These are phyloP conservation scores for Andrena dorsata DNA, from an alignment of 2,888 invertebrate species.

Conservation along the genomic window DNA sequence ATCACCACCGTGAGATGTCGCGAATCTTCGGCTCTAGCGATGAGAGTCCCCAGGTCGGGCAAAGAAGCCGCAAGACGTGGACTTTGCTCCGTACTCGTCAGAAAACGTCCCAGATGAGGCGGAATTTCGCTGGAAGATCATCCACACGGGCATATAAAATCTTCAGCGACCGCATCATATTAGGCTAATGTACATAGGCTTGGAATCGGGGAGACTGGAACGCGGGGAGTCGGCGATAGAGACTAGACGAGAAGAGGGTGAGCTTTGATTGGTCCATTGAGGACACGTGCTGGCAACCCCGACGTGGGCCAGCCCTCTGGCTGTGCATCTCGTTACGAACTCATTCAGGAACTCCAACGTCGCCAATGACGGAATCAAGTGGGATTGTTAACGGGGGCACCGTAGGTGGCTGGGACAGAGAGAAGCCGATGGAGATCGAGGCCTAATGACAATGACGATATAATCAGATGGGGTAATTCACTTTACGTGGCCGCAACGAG, in stretches of 20 bases:
- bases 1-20: conserved; percentile 52
- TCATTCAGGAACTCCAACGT: conserved; percentile 83
- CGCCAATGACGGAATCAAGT: conserved; percentile 82
- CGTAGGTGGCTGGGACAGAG: conserved; percentile 71
- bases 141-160: conserved; percentile 42
- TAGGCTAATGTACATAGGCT: conserved; percentile 74
- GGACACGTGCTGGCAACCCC: conserved; percentile 82
- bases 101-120: conserved; percentile 32
- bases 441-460: conserved; percentile 73
- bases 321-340: conserved; percentile 84
- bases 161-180: conserved; percentile 54
- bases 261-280: conserved; percentile 85
- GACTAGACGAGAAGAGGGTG: conserved; percentile 79
- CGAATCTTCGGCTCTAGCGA: conserved; percentile 56
- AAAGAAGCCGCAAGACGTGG: conserved; percentile 21
- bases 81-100: background rate
- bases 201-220: conserved; percentile 36
- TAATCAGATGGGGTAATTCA: conserved; percentile 73
- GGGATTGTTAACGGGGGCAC: conserved; percentile 81
- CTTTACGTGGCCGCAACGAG: conserved; percentile 67
- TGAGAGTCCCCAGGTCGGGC: conserved; percentile 3
- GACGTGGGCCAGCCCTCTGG: conserved; percentile 79
- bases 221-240: conserved; percentile 51
- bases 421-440: conserved; percentile 71
- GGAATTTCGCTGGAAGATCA: conserved; percentile 27